Base-by-base conservation (phyloP, 2,888 invertebrate genomes). In the Penaeus monodon region DNA sequence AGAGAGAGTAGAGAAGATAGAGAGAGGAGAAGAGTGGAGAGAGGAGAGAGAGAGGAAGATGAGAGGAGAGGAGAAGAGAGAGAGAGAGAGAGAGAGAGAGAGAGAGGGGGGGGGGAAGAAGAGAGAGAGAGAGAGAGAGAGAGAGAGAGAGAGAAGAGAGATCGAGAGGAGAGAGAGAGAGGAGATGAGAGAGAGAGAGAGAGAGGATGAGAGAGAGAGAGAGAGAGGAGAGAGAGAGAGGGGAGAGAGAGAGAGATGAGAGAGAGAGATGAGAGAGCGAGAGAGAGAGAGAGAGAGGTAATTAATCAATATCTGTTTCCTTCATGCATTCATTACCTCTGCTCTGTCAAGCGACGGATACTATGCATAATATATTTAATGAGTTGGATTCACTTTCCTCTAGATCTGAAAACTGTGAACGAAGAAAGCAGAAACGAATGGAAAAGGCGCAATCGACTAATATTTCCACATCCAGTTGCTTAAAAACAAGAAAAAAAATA, bases 261-360 rank as follows among this genome's bases (percentile, higher is more conserved):
- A 63, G 22, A 79, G 79, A 76, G 57, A 76, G 57, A 44, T n/a
- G 82, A 82, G 73, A 82, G 64, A 74, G 33, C 63, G 76, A 57
- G 38, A 74, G 82, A 73, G 73, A 27, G 82, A 82, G 33, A 38
- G 33, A 38, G 33, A 38, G 2, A 33, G 33, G 33, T 33, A 33
- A 33, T 33, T 33, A 33, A 29, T 33, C n/a, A 17, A n/a, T 17
- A 33, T 38, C n/a, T 22, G 29, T 29, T 22, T 38, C 33, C 24
- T 29, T 38, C 20, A 49, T 77, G 7, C 49, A 77, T 3, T 77
- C 27, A 77, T 4, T 66, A 22, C 22, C 44, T 38, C 44, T 24
- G 10, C n/a, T 49, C 77, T 66, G n/a, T n/a, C 22, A 66, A 66
- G 22, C 66, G n/a, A n/a, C 66, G 24, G 10, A 66, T 66, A 66